Base-by-base conservation (phyloP, 2,888 invertebrate genomes). In the Toxonevra muliebris region DNA sequence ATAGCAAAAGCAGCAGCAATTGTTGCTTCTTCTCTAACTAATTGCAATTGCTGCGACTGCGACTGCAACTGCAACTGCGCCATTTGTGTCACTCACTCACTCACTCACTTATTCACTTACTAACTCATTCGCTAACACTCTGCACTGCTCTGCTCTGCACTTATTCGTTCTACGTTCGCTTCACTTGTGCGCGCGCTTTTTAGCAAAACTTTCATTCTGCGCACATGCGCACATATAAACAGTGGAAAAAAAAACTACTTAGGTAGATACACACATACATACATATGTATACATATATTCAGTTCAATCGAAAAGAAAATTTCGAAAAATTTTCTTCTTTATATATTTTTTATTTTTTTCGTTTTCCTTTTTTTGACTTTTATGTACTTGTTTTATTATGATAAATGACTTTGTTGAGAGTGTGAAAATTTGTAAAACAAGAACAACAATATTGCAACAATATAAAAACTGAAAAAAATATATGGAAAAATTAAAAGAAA, bases 331-430 rank as follows among this genome's bases (percentile, higher is more conserved):
- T 61, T 61, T 52, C 42, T 42, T 40, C 50, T 41, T 30, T 17
- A 61, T 40, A 30, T 61, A 45, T 48, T 7, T 8, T 9, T 20
- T 54, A 15, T 54, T 54, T 10, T n/a, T 53, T 10, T 11, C 13
- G 15, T 10, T 15, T 17, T 53, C 53, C n/a, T n/a, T 53, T 53
- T 54, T 17, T 54, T 54, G 8, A 17, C 12, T 12, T 20, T 9
- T 20, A 10, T 15, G 13, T 17, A 43, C 41, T 77, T 77, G 77
- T 30, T 30, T 79, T 79, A 74, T 76, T 78, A 79, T 79, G 78
- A 79, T 78, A 77, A 79, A 78, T 79, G 79, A 77, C 77, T 75
- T 79, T 75, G 78, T 77, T 76, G 78, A 77, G 79, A 79, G 78
- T 77, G 79, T 54, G n/a, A 77, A 79, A 77, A 78, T 77, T 12